These are phyloP conservation scores for Sitophilus oryzae DNA, from an alignment of 1,140 invertebrate genomes.

Conservation along the genomic window DNA sequence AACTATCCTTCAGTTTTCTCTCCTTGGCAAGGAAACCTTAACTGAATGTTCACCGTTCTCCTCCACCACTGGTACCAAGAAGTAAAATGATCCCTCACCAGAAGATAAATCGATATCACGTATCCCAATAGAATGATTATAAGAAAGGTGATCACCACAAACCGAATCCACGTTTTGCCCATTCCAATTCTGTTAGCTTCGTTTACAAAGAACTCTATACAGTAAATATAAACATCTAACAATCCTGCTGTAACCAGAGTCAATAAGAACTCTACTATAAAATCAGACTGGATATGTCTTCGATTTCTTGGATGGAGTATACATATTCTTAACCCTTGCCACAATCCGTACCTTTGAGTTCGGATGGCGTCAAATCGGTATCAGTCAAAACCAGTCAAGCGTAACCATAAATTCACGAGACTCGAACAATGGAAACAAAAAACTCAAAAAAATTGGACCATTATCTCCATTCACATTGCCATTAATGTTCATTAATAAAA, in stretches of 20 bases:
- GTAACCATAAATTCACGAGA: no score
- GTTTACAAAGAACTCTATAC: conserved; percentile 58
- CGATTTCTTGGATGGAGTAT: conserved; percentile 57
- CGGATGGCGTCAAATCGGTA: conserved; percentile 53
- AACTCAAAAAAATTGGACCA: no score
- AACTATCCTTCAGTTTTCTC: no score
- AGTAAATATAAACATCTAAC: conserved; percentile 50
- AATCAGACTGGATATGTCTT: conserved; percentile 54
- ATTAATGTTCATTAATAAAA: no score
- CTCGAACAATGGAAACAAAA: no score
- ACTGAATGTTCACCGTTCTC: conserved; percentile 38
- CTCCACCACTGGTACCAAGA: conserved; percentile 47
- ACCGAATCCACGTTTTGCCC: conserved; percentile 44
- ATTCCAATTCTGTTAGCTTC: conserved; percentile 53
- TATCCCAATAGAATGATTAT: conserved; percentile 48
- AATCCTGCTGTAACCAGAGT: conserved; percentile 56
- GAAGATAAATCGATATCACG: conserved; percentile 46
- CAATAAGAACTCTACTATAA: conserved; percentile 55
- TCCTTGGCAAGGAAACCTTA: conserved; percentile 25
- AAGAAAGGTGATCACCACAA: conserved; percentile 47
- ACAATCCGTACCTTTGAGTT: conserved; percentile 46
- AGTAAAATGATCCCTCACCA: conserved; percentile 46
- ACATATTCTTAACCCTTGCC: conserved; percentile 56
- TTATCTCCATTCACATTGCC: no score
- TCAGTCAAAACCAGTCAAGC: no score